phyloP scores from a whole-genome alignment of 2,797 vertebrate genomes.

The Cyclopterus lumpus region DNA sequence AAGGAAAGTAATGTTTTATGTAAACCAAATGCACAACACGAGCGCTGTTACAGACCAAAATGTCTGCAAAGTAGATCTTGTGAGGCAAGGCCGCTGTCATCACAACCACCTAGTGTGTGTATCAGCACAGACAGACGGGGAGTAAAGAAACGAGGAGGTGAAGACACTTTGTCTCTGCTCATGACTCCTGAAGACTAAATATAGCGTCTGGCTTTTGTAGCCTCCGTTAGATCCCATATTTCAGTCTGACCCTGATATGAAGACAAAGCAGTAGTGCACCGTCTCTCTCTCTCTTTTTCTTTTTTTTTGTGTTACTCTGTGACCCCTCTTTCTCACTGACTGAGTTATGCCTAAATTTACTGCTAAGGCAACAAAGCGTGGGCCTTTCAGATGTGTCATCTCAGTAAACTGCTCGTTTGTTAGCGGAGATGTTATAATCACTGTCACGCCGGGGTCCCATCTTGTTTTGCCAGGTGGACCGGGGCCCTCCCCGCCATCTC shows the following conservation, averaged over 20 bases:
- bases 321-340: not conserved
- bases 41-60: slow-evolving; percentile 13
- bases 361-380: slow-evolving; percentile 63
- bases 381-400: slow-evolving; percentile 70
- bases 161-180: slow-evolving; percentile 56
- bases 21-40: slow-evolving; percentile 63
- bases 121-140: slow-evolving; percentile 57
- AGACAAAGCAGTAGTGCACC: slow-evolving; percentile 60
- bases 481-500: slow-evolving; percentile 44
- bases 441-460: slow-evolving; percentile 82
- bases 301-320: slow-evolving; percentile 24
- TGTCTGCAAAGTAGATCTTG: slow-evolving; percentile 37
- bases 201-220: slow-evolving; percentile 68
- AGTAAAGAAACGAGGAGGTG: slow-evolving; percentile 63
- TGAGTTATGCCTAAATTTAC: slow-evolving; percentile 48
- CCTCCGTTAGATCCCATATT: slow-evolving; percentile 67
- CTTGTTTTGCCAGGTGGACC: slow-evolving; percentile 96
- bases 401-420: slow-evolving; percentile 82
- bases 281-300: slow-evolving; percentile 43
- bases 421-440: slow-evolving; percentile 79
- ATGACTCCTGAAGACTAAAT: slow-evolving; percentile 68
- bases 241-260: slow-evolving; percentile 71
- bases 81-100: slow-evolving; percentile 57
- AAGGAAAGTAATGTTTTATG: slow-evolving; percentile 48
- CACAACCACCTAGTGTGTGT: slow-evolving; percentile 51